Conservation (phyloP, 2,113 vertebrate genomes). For the Rhinopomastus cyanomelas region DNA sequence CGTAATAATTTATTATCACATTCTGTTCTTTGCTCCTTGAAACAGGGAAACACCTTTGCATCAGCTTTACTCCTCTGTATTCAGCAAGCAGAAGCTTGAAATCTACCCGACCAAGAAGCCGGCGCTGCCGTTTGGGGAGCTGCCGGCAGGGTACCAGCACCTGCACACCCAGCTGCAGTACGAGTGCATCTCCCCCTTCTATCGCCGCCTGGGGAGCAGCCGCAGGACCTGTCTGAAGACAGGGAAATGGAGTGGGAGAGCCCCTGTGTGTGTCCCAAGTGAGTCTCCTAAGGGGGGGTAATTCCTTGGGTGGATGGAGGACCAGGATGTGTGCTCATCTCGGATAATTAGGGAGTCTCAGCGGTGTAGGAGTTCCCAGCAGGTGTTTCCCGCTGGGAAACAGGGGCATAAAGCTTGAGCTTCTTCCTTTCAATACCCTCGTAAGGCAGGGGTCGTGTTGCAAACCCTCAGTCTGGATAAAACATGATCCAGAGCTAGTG, state of each 20-base stretch:
- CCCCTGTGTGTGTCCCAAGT: constrained; percentile 94
- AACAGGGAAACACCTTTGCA: constrained; percentile 91
- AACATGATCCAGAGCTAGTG: background rate
- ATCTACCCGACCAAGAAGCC: constrained; percentile 81
- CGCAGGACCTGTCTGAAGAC: constrained; percentile 94
- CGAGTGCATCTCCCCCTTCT: constrained; percentile 89
- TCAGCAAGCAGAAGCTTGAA: constrained; percentile 76
- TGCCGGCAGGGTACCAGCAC: constrained; percentile 88
- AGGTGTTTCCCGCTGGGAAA: background rate
- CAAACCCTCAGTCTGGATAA: background rate
- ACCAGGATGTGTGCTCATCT: background rate
- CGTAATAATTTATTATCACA: background rate
- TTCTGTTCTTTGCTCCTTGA: background rate
- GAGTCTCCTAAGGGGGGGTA: constrained; percentile 63
- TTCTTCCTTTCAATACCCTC: too few species aligned
- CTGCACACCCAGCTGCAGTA: constrained; percentile 94
- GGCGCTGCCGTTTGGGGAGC: constrained; percentile 73
- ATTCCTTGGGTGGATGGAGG: background rate
- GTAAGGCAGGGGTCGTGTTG: background rate
- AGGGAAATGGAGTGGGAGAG: constrained; percentile 96
- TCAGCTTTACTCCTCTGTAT: constrained; percentile 84
- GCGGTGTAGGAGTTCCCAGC: background rate
- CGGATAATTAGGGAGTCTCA: background rate
- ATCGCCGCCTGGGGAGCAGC: constrained; percentile 90
- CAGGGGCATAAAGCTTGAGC: background rate